Evolutionary conservation across 2,888 invertebrate species (phyloP), one percentile per base, ranked within the genome.

Genomic region (Globia sparganii): DNA sequence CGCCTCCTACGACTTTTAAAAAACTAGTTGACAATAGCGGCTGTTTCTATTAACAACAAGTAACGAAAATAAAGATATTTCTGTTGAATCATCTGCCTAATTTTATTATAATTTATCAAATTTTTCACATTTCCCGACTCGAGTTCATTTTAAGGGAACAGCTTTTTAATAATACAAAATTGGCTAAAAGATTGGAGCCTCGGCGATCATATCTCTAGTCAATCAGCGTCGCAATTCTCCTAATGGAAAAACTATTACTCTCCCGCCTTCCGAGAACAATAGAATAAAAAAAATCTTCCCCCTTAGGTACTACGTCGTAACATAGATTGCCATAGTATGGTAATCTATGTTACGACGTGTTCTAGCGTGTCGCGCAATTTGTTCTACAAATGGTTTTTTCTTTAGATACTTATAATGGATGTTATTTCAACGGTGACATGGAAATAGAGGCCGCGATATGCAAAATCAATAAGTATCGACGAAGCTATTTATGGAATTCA

Each of bases 171-270:
- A 69, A 72, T 66, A 74, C 77, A 81, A 80, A 82, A 83, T 83
- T 78, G 73, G 58, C 71, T 77, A 72, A 86, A 73, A 66, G 71
- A 86, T 83, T 76, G 72, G 37, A 86, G 73, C 78, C 75, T 69
- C 69, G 73, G 68, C 69, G 75, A 85, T 84, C 84, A 86, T 84
- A 85, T 89, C 85, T 90, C 86, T 86, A 89, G 85, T 88, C 90
- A 91, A 91, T 91, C 90, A 90, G 86, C 83, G 85, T 87, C 85
- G 83, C 89, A 88, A 87, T 91, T 89, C 81, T 81, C 86, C 84
- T 93, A 93, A 94, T 93, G 91, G 91, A 92, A 92, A 92, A 93
- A 91, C 92, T 92, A 93, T 93, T 92, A 92, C 88, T 90, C 87
- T 88, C 80, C 85, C 86, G 85, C 75, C 86, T 89, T 85, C 84